Conservation (phyloP, 2,888 invertebrate genomes). For the Platypus cylindrus region DNA sequence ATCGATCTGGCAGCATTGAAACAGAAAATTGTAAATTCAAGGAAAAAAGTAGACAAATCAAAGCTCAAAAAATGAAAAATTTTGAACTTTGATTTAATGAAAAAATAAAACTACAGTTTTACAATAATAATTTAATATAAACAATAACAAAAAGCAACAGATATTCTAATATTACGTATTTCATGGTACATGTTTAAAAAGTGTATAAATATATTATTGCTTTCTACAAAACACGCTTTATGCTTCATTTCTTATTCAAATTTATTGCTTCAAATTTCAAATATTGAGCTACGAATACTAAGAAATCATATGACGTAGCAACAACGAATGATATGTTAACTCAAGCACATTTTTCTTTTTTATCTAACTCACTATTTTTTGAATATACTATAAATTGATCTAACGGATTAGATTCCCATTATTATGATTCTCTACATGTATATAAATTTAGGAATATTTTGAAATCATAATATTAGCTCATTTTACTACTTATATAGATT, state of each 20-base stretch:
- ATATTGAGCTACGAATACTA: constrained; percentile 13
- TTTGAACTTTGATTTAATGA: constrained; percentile 13
- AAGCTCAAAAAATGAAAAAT: constrained; percentile 12
- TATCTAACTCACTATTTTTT: too few species aligned
- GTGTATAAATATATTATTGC: constrained; percentile 31
- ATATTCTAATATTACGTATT: constrained; percentile 24
- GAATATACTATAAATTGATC: too few species aligned
- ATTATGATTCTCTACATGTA: too few species aligned
- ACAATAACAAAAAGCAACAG: constrained; percentile 27
- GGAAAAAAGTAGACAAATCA: constrained; percentile 31
- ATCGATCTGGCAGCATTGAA: constrained; percentile 62
- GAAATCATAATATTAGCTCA: too few species aligned
- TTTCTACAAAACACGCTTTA: constrained; percentile 23
- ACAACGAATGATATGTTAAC: too few species aligned
- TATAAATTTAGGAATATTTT: too few species aligned
- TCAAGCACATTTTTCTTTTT: too few species aligned
- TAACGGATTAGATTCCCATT: too few species aligned
- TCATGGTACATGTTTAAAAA: constrained; percentile 23
- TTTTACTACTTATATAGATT: too few species aligned
- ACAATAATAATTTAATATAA: constrained; percentile 28
- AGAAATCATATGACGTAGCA: too few species aligned
- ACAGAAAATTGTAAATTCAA: constrained; percentile 59
- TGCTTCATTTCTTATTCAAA: too few species aligned
- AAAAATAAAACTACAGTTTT: too few species aligned
- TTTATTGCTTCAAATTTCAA: constrained; percentile 12